Conservation (phyloP, 1,140 invertebrate genomes). For the Bombus superbus region DNA sequence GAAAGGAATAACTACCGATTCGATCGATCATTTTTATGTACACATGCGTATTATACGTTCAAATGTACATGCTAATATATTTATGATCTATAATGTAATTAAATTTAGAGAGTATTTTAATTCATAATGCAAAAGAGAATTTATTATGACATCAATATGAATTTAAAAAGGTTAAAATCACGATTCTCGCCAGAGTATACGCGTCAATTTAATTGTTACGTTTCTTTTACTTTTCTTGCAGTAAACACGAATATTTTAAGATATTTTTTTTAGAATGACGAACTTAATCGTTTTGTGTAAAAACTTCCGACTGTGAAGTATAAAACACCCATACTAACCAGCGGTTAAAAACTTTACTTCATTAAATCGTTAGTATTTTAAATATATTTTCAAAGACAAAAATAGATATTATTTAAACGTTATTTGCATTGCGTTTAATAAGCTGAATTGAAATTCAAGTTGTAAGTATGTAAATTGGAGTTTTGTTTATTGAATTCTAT, state of each 20-base stretch:
- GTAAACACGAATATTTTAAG: background rate
- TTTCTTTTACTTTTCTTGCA: background rate
- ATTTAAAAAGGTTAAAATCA: background rate
- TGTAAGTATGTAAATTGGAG: background rate
- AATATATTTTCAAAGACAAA: background rate
- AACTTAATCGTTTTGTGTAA: background rate
- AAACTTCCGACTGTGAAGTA: background rate
- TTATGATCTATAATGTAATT: background rate
- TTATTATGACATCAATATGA: background rate
- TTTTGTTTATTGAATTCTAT: background rate
- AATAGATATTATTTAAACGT: background rate
- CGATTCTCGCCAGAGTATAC: background rate
- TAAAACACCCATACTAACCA: background rate
- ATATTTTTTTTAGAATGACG: background rate
- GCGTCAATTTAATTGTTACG: background rate
- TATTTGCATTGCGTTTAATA: background rate
- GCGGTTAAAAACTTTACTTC: background rate
- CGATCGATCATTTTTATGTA: background rate
- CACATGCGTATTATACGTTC: background rate
- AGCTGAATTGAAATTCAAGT: background rate
- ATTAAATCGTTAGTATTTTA: background rate
- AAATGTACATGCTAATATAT: background rate
- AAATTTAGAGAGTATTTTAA: background rate
- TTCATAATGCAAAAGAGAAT: background rate
- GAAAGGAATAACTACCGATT: background rate